Percentiles rank a stretch among this genome's conserved stretches.
Conservation (phyloP, 23 tunicate species). For the Trididemnum clinides region DNA sequence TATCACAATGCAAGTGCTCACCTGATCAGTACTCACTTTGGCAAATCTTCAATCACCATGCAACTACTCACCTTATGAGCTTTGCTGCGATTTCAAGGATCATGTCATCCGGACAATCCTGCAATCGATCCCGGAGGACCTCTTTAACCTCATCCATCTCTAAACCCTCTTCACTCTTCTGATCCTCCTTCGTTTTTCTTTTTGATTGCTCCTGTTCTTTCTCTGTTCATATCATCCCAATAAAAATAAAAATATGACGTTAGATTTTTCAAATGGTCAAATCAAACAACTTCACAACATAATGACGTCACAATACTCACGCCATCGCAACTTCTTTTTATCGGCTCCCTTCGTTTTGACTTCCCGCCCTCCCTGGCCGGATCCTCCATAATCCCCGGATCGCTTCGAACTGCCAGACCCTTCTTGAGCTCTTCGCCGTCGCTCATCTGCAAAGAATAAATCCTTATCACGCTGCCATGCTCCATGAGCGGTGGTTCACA, state of each 20-base stretch:
- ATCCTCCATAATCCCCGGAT: slow-evolving; percentile 47
- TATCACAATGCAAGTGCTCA: too few species aligned
- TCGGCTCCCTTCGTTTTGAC: slow-evolving; percentile 83
- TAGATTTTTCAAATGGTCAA: too few species aligned
- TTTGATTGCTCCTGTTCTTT: slow-evolving; percentile 5
- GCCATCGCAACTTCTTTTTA: slow-evolving; percentile 75
- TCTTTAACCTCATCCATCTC: slow-evolving; percentile 37
- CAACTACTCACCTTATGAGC: slow-evolving; percentile 39
- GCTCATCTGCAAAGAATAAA: slow-evolving; percentile 32
- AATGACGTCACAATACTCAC: slow-evolving; percentile 25
- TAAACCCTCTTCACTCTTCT: neutral
- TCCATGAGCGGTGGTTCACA: too few species aligned
- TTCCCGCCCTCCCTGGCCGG: slow-evolving; percentile 75
- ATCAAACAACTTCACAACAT: too few species aligned
- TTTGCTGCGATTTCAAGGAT: slow-evolving; percentile 34
- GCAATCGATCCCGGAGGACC: slow-evolving; percentile 22
- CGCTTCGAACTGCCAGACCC: slow-evolving; percentile 53
- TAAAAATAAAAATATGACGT: too few species aligned
- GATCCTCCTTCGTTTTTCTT: neutral
- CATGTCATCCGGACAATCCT: slow-evolving; percentile 57
- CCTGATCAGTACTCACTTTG: too few species aligned
- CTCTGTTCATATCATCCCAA: too few species aligned
- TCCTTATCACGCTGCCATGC: neutral
- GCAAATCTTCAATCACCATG: too few species aligned
- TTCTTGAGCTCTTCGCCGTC: slow-evolving; percentile 58